These are phyloP conservation scores for Cydia amplana DNA, from an alignment of 1,140 invertebrate genomes.

Conservation along the genomic window DNA sequence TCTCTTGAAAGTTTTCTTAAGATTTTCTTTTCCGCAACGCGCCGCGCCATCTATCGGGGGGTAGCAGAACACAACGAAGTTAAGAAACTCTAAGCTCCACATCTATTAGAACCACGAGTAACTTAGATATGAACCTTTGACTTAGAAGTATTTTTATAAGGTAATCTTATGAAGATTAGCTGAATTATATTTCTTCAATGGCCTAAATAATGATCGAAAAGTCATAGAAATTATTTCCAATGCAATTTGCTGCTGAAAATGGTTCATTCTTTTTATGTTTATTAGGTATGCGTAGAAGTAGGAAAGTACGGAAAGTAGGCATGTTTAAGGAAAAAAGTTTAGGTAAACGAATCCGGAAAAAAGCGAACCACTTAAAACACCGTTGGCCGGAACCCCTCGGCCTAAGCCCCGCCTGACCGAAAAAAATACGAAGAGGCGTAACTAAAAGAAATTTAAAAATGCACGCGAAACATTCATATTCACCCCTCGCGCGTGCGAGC, in stretches of 20 bases:
- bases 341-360: constrained; percentile 63
- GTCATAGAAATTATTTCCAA: neutral
- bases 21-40: constrained; percentile 12
- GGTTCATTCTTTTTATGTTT: neutral
- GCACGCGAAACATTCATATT: constrained; percentile 54
- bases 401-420: constrained; percentile 73
- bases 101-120: constrained; percentile 1
- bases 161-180: too few relatives aligned
- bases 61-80: constrained; percentile 53
- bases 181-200: neutral
- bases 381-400: constrained; percentile 71
- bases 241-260: neutral
- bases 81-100: neutral
- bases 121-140: constrained; percentile 37
- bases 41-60: constrained; percentile 67
- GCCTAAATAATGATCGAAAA: neutral
- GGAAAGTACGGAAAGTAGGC: constrained; percentile 39
- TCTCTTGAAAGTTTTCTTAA: constrained; percentile 19
- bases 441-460: constrained; percentile 73
- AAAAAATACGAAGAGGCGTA: constrained; percentile 76
- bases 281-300: constrained; percentile 24
- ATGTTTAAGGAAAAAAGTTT: constrained; percentile 43
- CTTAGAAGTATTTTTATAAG: neutral
- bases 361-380: constrained; percentile 47
- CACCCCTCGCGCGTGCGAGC: constrained; percentile 50